Base-by-base conservation (phyloP, 2,888 invertebrate species). In the Drosophila mimetica region DNA sequence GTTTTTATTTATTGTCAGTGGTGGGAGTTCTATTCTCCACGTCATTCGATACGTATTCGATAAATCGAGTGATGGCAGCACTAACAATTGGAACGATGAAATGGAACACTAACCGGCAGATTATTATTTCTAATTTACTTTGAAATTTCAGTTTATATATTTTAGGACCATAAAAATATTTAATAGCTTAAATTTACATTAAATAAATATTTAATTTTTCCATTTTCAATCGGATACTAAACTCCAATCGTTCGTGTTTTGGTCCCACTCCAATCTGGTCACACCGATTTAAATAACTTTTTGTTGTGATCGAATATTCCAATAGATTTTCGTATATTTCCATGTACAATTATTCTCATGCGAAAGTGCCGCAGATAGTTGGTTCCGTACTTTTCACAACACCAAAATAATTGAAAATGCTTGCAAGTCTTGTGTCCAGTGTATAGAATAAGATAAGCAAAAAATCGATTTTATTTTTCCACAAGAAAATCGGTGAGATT, bases 301-400 rank as follows among this genome's bases (percentile, higher is more conserved):
- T 52, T 60, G 60, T 61, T 51, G 44, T 37, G 44, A 46, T 42
- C 44, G 60, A 64, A 61, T 47, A 58, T 61, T 58, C 58, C 58
- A 36, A 61, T 58, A 61, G 59, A 61, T 59, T 59, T 59, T 59
- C 59, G 39, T 58, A 58, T 41, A 61, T 61, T 57, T 61, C 60
- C 59, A 60, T 42, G 48, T 42, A 61, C 34, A 61, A 50, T 61
- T 61, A 34, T 59, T 55, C 14, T 61, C 34, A 41, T 42, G 41
- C 34, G 48, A 63, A 48, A 34, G 39, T 59, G 46, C 39, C 57
- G 59, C 28, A 60, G 34, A 42, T 22, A 58, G 25, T 46, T 39
- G 37, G n/a, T 47, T 58, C 59, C 22, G 14, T 30, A 30, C 32
- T 37, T 39, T 59, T 28, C 14, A 32, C 22, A 46, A 16, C 20